These are phyloP conservation scores for Cataglyphis hispanica DNA, from an alignment of 1,140 invertebrate genomes.

Conservation along the genomic window DNA sequence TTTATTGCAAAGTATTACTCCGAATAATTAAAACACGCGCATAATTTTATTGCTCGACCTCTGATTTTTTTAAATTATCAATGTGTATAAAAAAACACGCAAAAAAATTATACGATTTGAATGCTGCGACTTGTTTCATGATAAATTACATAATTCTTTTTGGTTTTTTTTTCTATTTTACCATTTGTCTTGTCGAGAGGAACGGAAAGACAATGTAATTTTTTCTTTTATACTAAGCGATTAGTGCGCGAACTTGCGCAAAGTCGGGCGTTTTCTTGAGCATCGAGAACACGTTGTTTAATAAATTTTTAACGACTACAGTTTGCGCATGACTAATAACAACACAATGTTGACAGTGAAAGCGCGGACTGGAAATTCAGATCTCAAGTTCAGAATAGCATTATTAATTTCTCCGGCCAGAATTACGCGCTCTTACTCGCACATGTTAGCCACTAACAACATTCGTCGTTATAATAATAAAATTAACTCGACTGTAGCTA, in stretches of 20 bases:
- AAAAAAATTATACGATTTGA: background rate
- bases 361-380: constrained; percentile 30
- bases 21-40: background rate
- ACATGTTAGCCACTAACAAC: constrained; percentile 22
- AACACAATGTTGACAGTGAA: background rate
- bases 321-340: constrained; percentile 30
- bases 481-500: constrained; percentile 45
- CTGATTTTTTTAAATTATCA: background rate
- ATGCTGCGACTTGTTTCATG: background rate
- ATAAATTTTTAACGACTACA: constrained; percentile 53
- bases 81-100: background rate
- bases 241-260: background rate
- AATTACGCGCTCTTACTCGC: constrained; percentile 47
- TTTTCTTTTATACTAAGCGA: constrained; percentile 36
- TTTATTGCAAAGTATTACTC: background rate
- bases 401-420: constrained; percentile 39
- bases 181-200: background rate
- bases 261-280: constrained; percentile 8
- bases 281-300: constrained; percentile 15
- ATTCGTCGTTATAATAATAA: constrained; percentile 43
- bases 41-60: background rate
- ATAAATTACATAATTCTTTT: background rate
- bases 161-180: background rate
- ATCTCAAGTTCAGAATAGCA: constrained; percentile 39
- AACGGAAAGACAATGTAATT: constrained; percentile 25